Percentiles rank a stretch among this genome's conserved stretches.
Evolutionary conservation across 2,888 invertebrate genomes (phyloP).

Genomic region (Plagiodera versicolora): DNA sequence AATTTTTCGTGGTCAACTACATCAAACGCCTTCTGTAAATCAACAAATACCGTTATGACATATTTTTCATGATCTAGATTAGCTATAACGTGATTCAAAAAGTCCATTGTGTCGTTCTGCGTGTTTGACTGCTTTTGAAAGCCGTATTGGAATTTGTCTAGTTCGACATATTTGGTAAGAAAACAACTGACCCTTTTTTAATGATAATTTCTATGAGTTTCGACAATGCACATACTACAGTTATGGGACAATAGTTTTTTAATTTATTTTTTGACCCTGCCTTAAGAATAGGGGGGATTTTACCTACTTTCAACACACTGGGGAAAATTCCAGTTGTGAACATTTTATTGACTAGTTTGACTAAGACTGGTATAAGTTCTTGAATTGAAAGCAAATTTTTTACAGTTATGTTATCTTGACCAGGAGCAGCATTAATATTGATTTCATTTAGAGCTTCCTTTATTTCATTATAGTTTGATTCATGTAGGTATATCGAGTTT

Average conservation of each 20-base stretch:
- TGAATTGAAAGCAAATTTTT: neutral
- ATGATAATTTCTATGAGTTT: too few species aligned
- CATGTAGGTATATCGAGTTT: neutral
- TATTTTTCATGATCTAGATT: too few species aligned
- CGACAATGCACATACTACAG: neutral
- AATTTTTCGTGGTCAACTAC: too few species aligned
- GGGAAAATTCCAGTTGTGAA: neutral
- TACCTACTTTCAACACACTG: neutral
- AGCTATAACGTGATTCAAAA: conserved; percentile 18
- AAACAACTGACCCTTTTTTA: too few species aligned
- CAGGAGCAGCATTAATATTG: neutral
- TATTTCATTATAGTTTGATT: neutral
- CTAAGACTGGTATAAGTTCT: neutral
- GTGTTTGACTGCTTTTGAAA: too few species aligned
- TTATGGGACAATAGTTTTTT: neutral
- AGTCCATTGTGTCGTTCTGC: too few species aligned
- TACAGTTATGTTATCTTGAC: neutral
- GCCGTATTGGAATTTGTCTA: too few species aligned
- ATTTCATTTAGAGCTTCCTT: conserved; percentile 6
- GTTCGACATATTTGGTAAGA: too few species aligned
- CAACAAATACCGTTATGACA: too few species aligned
- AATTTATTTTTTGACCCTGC: neutral
- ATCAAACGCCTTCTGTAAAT: too few species aligned
- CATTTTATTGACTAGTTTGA: neutral
- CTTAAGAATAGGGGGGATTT: neutral